Base-by-base conservation (phyloP, 2,888 invertebrate species). In the Trachelus iudaicus region DNA sequence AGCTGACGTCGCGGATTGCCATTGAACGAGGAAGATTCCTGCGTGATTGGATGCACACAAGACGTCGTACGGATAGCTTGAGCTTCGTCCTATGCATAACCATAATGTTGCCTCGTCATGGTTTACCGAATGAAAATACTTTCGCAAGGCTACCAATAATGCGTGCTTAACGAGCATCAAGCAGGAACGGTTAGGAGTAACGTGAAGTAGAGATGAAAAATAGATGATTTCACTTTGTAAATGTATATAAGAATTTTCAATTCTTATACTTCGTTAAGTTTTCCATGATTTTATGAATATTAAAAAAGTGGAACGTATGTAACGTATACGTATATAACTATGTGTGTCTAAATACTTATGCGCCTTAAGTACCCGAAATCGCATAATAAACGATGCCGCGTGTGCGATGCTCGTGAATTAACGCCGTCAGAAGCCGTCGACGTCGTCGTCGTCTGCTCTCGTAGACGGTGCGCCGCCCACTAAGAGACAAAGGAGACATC, bases 401-500 rank as follows among this genome's bases (percentile, higher is more conserved):
- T 56, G 3, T 23, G 56, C 9, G 56, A 23, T 80, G 79, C 80
- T 77, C 80, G 84, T 84, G 83, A 85, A 82, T 84, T 78, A 84
- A 87, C 83, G 82, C 80, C 82, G 81, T 23, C 56, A 56, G 56
- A 23, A 56, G 23, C 23, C 23, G 56, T 56, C 56, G 56, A 23
- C 80, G 81, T 83, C 81, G 77, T 81, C 81, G 82, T 84, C 81
- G 79, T 81, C 80, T 79, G 75, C 79, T 34, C 80, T 78, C 81
- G 81, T 56, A 56, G 82, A 84, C 84, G 81, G 79, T 78, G 79
- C 79, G 80, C 84, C 85, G 83, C 84, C 88, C 85, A 86, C 82
- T 81, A 82, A 80, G 83, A 82, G 84, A 86, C 85, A 87, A 88
- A 84, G 83, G 80, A 79, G 82, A 85, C 83, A 81, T 85, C 82